A percentile compares a stretch with the other conserved stretches of the same genome.
Evolutionary conservation across 2,113 vertebrate genomes (phyloP).

Genomic region (Albula glossodonta): DNA sequence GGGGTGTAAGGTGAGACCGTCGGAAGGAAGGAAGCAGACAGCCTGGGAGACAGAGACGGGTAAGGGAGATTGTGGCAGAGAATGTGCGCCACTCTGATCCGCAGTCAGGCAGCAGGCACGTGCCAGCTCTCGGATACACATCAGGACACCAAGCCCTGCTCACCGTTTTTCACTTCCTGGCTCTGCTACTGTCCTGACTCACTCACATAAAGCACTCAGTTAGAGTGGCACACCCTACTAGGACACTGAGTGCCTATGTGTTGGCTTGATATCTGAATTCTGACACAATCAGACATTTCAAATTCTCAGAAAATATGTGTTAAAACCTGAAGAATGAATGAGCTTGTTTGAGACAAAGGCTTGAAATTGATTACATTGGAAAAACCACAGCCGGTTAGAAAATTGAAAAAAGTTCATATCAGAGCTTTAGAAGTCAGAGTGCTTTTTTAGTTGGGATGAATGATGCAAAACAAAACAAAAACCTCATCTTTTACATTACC

Average conservation of each 20-base stretch:
- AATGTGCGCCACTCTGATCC: background rate
- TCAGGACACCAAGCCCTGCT: background rate
- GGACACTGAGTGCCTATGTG: background rate
- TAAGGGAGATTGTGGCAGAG: conserved; percentile 8
- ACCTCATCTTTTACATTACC: background rate
- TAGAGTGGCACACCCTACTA: background rate
- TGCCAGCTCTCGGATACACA: background rate
- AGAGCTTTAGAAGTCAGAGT: too few species aligned
- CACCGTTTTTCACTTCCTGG: background rate
- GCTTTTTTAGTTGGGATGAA: too few species aligned
- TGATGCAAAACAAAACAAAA: too few species aligned
- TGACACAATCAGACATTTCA: background rate
- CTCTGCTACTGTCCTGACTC: too few species aligned
- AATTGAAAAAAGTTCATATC: too few species aligned
- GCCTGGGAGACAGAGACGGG: background rate
- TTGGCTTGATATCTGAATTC: background rate
- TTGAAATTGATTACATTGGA: too few species aligned
- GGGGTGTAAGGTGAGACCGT: conserved; percentile 40
- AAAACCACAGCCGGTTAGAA: too few species aligned
- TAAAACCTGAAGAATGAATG: too few species aligned
- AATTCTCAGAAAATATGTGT: background rate
- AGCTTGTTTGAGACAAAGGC: too few species aligned
- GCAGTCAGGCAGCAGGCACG: background rate
- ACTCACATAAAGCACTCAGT: too few species aligned
- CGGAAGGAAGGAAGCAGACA: conserved; percentile 26